Base-by-base conservation (phyloP, 2,797 vertebrate genomes). In the Microcaecilia unicolor region DNA sequence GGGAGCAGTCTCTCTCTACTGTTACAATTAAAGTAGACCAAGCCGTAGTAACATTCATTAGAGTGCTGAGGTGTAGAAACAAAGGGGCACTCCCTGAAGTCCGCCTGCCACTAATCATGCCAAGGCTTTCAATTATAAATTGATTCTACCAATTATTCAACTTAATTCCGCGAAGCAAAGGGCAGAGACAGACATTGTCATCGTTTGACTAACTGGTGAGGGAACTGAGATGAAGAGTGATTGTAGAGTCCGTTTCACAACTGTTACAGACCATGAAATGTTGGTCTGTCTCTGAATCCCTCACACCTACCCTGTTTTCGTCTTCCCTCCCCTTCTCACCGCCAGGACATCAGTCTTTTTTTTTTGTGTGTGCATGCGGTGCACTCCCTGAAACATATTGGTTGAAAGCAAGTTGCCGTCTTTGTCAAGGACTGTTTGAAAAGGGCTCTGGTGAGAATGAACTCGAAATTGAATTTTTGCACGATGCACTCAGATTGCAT, bases 141-240 rank as follows among this genome's bases (percentile, higher is more conserved):
- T 50, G 38, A 59, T 62, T 58, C 20, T 12, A 74, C 17, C 15
- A 59, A 16, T 64, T 66, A 54, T 49, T 70, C 35, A 49, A 21
- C 47, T 67, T 68, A 58, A 59, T 55, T 74, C 64, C 64, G 39
- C 51, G 28, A 59, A 58, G 14, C 24, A 54, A 54, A 51, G 51
- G 45, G 70, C 58, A 44, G 12, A 29, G 25, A 37, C 59, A 50
- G 46, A 47, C 16, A 25, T 61, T 47, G 63, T 44, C 25, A 31
- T 41, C 53, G 10, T 34, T 12, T 52, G 43, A 58, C 27, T 43
- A 64, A 63, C 25, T 34, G 49, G 17, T 18, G 8, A 14, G 32
- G 29, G 64, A 62, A 49, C 68, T 48, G 37, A 20, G 37, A 30
- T 4, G 10, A 14, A 49, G 12, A 22, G 15, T 24, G 40, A 34